phyloP scores from a whole-genome alignment of 2,888 invertebrate species.

The Allacma fusca region DNA sequence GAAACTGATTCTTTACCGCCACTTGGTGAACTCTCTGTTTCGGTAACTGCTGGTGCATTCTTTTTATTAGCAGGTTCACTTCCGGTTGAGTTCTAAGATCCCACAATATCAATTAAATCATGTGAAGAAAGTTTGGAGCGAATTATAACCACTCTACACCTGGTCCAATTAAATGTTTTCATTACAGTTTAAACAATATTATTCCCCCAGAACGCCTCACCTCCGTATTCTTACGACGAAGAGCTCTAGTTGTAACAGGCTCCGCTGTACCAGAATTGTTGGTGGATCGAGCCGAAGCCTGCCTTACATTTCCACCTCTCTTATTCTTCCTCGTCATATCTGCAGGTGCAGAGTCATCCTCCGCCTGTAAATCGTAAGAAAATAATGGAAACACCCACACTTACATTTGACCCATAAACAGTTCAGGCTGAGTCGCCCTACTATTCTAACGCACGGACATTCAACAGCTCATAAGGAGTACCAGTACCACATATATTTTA shows the following conservation, averaged over 20 bases:
- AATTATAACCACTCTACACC: no score
- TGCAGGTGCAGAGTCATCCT: constrained; percentile 5
- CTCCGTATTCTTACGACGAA: constrained; percentile 32
- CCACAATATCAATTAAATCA: neutral
- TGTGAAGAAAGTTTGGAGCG: no score
- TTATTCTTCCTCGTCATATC: constrained; percentile 12
- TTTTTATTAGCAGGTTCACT: constrained; percentile 34
- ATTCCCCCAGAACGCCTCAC: neutral
- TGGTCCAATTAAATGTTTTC: no score
- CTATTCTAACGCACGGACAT: no score
- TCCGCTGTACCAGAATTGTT: constrained; percentile 6
- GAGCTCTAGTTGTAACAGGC: constrained; percentile 11
- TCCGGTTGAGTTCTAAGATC: constrained; percentile 6
- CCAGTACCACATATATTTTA: no score
- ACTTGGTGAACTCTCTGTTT: neutral
- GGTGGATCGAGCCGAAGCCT: constrained; percentile 5
- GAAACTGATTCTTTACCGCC: neutral
- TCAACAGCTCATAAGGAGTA: no score
- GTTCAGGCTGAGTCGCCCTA: no score
- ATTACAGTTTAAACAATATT: constrained; percentile 1
- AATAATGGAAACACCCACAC: no score
- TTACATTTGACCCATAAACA: no score
- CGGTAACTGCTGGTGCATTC: constrained; percentile 11
- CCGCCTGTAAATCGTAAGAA: neutral
- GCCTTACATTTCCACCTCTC: constrained; percentile 1